Base-by-base conservation (phyloP, 1,140 invertebrate genomes). In the Teleopsis dalmanni region DNA sequence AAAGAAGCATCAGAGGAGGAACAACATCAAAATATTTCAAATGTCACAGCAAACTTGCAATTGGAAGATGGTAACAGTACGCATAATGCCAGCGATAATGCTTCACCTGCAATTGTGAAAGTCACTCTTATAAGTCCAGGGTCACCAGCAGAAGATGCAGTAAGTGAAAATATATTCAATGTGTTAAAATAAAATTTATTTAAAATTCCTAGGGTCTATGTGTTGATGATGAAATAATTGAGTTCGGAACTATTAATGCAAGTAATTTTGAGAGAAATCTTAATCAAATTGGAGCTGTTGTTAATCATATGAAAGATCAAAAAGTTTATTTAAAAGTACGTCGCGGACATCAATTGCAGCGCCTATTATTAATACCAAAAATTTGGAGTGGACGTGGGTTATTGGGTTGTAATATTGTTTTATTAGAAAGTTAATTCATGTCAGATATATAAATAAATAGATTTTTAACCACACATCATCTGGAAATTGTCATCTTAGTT, bases 231-330 rank as follows among this genome's bases (percentile, higher is more conserved):
- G 69, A 80, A 31, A 74, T 95, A 5, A 54, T 88, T 2, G 76
- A 87, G 57, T 92, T 95, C 78, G 91, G 91, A n/a, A 88, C 88
- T 0, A 70, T 93, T 3, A 84, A 83, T 54, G 63, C 69, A 18
- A 72, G 65, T 8, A 95, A 94, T 71, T 93, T 89, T 60, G 57
- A 57, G 7, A 75, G 76, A 35, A 75, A 76, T 35, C 62, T 91
- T 2, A 73, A 73, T 16, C 82, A 90, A 68, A 78, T 86, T 36
- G 76, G 78, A 4, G 73, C 75, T 36, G 64, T 93, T 16, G 87
- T 93, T 6, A 76, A 82, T 48, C 82, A 88, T 62, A 89, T 84
- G 36, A 76, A 83, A 36, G 81, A 82, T 25, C 76, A 77, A 48
- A 62, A 72, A 16, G 58, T 90, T 11, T 63, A 71, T 38, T 72